Evolutionary conservation across 2,113 vertebrate genomes (phyloP).

Genomic region (Dendrocopos noguchii): DNA sequence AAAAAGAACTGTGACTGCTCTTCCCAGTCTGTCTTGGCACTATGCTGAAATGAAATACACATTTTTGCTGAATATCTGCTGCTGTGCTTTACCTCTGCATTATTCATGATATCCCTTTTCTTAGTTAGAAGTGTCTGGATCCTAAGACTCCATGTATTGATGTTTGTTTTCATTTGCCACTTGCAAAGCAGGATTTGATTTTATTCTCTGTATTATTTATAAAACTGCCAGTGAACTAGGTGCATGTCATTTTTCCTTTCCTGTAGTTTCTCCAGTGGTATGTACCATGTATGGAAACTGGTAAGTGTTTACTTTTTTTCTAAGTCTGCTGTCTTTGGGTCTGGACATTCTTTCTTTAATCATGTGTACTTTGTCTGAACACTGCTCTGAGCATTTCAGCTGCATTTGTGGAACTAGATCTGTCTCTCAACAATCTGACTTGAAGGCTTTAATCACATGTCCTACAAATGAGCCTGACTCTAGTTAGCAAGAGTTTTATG

Average conservation of each 20-base stretch:
- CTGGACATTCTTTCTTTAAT: slow-evolving; percentile 10
- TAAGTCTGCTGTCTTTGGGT: not conserved
- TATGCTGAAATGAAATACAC: not conserved
- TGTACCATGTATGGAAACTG: not conserved
- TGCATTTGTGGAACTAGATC: not conserved
- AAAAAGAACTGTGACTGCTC: not conserved
- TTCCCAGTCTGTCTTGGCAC: not conserved
- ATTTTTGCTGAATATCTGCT: not conserved
- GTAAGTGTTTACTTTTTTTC: not conserved
- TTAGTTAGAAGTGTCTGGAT: not conserved
- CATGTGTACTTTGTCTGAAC: not conserved
- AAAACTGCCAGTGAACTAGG: not conserved
- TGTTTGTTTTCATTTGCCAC: not conserved
- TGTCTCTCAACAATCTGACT: not conserved
- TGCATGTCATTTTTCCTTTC: not conserved
- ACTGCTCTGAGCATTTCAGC: not conserved
- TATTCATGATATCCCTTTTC: not conserved
- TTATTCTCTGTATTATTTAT: not conserved
- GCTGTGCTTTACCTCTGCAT: not conserved
- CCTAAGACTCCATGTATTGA: not conserved
- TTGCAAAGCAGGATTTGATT: not conserved
- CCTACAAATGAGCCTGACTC: not conserved
- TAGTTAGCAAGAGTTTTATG: not conserved
- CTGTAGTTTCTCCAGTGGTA: fast-evolving
- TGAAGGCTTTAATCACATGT: not conserved